Evolutionary conservation across 2,797 vertebrate genomes (phyloP), one percentile per base, ranked within the genome.

Genomic region (Microcaecilia unicolor): DNA sequence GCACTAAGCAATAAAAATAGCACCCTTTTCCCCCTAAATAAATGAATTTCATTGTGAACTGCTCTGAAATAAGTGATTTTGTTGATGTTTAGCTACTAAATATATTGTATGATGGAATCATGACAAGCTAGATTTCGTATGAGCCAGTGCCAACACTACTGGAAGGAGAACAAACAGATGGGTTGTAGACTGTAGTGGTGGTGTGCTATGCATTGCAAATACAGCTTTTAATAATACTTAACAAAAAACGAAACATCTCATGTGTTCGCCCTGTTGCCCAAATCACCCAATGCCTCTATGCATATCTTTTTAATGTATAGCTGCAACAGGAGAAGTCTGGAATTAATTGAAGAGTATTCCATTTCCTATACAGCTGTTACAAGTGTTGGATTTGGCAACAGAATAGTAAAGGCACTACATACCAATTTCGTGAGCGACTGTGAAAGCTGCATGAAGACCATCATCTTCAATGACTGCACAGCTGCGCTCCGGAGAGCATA

Each of bases 391-490:
- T 70, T 83, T 84, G 83, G 83, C 78, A 31, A 69, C 61, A 19
- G 72, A 78, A 78, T 70, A 80, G 67, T 80, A 79, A 71, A 67
- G 65, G 72, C 58, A 7, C 55, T 14, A 70, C 84, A 74, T 83
- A 99, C 95, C 96, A 38, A 99, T 94, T 86, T 99, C 96, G 23
- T 99, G 96, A 33, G 96, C 93, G 30, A 99, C 93, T 0, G 96
- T 98, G 59, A 99, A 98, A 4, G 96, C 92, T 1, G 94, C 93
- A 18, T 99, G 94, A 41, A 99, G 93, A 13, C 96, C 94, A 35
- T 99, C 96, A 30, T 99, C 96, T 70, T 99, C 96, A 48, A 99
- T 97, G 74, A 99, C 89, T 1, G 96, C 94, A 36, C 96, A 99
- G 90, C 94, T 98, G 69, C 96, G 86, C 80, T 97, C 92, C 0